A percentile compares a stretch with the other conserved stretches of the same genome.
Evolutionary conservation across 2,888 invertebrate genomes (phyloP).

Genomic region (Thecophora atra): DNA sequence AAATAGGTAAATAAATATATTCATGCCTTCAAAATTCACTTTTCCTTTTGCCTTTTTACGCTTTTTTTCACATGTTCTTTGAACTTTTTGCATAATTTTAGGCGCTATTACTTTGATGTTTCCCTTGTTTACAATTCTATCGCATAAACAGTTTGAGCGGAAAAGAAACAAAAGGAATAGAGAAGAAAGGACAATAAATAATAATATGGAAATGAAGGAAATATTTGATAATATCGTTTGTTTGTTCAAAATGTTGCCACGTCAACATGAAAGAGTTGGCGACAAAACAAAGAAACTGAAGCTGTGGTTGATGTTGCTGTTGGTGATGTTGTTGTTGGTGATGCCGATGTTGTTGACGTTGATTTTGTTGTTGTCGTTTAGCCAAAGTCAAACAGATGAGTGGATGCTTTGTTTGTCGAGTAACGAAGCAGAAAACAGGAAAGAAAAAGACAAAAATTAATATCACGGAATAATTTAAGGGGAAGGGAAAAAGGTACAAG

Average conservation of each 20-base stretch:
- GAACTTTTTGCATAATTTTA: conserved; percentile 6
- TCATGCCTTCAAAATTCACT: not conserved
- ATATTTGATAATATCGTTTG: conserved; percentile 12
- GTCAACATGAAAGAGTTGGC: conserved; percentile 19
- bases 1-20: too few species aligned
- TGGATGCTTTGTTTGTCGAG: not conserved
- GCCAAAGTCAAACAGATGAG: not conserved
- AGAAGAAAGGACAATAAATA: conserved; percentile 21
- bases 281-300: not conserved
- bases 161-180: not conserved
- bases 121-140: conserved; percentile 2
- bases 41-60: not conserved
- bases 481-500: not conserved
- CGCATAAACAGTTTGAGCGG: not conserved
- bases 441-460: not conserved
- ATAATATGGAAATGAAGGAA: conserved; percentile 14
- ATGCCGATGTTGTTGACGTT: not conserved
- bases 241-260: conserved; percentile 22
- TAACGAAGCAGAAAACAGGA: not conserved
- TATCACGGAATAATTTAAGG: too few species aligned
- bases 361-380: not conserved
- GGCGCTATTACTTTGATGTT: conserved; percentile 1
- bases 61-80: not conserved
- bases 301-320: not conserved
- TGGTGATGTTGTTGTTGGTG: not conserved